Evolutionary conservation across 1,140 invertebrate species (phyloP).

Genomic region (Calliphora vicina): DNA sequence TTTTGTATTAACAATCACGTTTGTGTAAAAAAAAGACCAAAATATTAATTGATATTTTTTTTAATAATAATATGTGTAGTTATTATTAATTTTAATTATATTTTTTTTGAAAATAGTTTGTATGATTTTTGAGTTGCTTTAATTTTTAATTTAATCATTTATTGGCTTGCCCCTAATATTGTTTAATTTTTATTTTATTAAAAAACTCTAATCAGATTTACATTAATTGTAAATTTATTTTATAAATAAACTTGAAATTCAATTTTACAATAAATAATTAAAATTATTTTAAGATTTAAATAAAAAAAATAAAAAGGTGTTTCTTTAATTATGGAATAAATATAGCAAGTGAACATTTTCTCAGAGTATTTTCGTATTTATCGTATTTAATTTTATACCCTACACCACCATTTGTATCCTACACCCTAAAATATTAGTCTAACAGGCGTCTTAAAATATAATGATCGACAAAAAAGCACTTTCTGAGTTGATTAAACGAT

Average conservation of each 20-base stretch:
- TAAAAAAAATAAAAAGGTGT: background rate
- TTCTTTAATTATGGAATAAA: no score
- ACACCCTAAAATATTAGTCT: no score
- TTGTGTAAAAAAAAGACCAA: background rate
- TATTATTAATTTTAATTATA: background rate
- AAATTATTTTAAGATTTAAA: background rate
- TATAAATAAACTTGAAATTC: background rate
- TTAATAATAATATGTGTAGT: no score
- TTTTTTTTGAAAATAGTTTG: background rate
- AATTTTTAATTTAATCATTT: background rate
- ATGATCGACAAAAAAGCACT: no score
- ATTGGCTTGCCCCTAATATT: background rate
- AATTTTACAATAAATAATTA: background rate
- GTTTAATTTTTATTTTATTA: background rate
- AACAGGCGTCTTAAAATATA: no score
- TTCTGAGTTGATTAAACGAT: no score
- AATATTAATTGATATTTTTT: background rate
- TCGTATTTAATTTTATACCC: no score
- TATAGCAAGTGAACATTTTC: no score
- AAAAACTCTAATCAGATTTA: background rate
- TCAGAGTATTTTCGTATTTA: no score
- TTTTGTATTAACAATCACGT: background rate
- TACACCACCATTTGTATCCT: no score
- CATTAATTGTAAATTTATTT: background rate
- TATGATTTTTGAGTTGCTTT: background rate